phyloP scores from a whole-genome alignment of 2,797 vertebrate genomes.

The Gallinago stenura region DNA sequence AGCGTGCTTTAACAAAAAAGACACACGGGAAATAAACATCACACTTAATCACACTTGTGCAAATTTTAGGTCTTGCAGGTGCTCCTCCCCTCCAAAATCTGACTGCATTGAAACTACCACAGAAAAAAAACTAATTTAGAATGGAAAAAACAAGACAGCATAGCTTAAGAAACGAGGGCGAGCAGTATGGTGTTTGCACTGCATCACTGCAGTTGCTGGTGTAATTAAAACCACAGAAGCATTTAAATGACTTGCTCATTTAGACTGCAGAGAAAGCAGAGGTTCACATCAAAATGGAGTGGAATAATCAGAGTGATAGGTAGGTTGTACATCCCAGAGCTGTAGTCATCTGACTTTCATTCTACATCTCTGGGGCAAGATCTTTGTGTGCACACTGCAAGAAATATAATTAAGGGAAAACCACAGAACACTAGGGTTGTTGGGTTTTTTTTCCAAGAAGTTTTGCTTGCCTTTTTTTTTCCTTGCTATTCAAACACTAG shows the following conservation, averaged over 20 bases:
- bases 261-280: not conserved
- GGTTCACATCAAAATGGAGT: not conserved
- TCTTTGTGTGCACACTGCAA: not conserved
- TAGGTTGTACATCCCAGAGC: not conserved
- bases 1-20: not conserved
- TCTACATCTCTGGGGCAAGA: not conserved
- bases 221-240: not conserved
- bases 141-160: not conserved
- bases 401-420: not conserved
- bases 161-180: not conserved
- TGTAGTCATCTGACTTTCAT: not conserved
- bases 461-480: not conserved
- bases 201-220: not conserved
- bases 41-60: not conserved
- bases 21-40: not conserved
- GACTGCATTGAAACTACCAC: not conserved
- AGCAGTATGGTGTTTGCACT: not conserved
- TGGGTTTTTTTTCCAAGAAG: not conserved
- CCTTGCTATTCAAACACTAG: not conserved
- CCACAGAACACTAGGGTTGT: not conserved
- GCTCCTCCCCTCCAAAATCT: not conserved
- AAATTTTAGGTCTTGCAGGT: not conserved
- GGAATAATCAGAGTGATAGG: constrained; percentile 1
- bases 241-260: not conserved
- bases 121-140: not conserved